Evolutionary conservation across 2,113 vertebrate genomes (phyloP), one percentile per base, ranked within the genome.

Genomic region (Pseudorectes ferrugineus): DNA sequence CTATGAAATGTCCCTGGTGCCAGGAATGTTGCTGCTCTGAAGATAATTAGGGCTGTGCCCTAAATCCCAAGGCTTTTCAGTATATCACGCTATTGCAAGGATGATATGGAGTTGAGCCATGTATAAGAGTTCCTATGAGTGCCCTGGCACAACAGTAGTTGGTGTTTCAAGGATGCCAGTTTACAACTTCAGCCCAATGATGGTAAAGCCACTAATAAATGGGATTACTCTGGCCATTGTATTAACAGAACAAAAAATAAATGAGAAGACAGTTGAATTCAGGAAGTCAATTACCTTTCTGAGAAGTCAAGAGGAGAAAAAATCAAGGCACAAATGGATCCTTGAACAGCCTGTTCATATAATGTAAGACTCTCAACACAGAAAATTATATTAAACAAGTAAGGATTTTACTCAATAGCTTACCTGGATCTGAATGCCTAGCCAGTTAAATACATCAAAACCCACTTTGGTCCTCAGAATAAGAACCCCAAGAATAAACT

Each of bases 401-500:
- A 21, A 9, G 20, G 3, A 3, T 45, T 49, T 76, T 74, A 7
- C 13, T 43, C 38, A 33, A 33, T 52, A 63, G 7, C 94, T 97
- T 97, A 99, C 99, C 98, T 99, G 98, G 33, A 97, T 95, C 98
- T 99, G 97, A 68, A 93, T 95, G 49, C 98, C 99, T 79, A 99
- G 49, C 98, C 98, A 98, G 17, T 97, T 95, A 55, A 99, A 97
- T 25, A 95, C 89, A 51, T 78, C 76, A 85, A 97, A 98, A n/a
- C 98, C 99, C 73, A 95, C 89, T 42, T 96, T 87, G 8, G 98
- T 99, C 85, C 98, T 98, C 81, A 99, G 93, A 78, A 98, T 98
- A 71, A 99, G 55, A 84, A 99, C 62, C 22, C 98, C 98, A 85
- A 99, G 96, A 79, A 98, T n/a, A 97, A 98, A 99, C 93, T 99